phyloP scores from a whole-genome alignment of 2,888 invertebrate species.

The Synanthedon myopaeformis region DNA sequence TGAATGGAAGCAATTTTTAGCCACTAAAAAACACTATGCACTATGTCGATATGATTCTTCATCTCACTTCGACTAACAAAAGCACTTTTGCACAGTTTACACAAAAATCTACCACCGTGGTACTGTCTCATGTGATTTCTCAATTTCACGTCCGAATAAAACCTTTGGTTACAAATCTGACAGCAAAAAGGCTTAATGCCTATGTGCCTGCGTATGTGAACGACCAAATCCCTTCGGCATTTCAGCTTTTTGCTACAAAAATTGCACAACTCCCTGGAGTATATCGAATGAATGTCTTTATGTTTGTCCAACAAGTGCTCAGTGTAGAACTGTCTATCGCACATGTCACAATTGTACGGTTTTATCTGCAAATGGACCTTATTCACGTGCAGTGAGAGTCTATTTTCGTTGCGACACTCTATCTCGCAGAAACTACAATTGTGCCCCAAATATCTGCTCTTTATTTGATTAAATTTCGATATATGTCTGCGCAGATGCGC shows the following conservation, averaged over 20 bases:
- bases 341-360: slow-evolving; percentile 57
- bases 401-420: slow-evolving; percentile 38
- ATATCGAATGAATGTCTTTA: slow-evolving; percentile 38
- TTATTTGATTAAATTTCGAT: slow-evolving; percentile 22
- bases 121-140: slow-evolving; percentile 34
- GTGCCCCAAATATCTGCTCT: slow-evolving; percentile 15
- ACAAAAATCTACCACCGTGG: slow-evolving; percentile 47
- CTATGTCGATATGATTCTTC: slow-evolving; percentile 32
- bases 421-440: slow-evolving; percentile 58
- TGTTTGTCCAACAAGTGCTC: slow-evolving; percentile 43
- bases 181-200: slow-evolving; percentile 44
- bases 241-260: slow-evolving; percentile 45
- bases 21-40: slow-evolving; percentile 14
- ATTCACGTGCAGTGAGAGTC: slow-evolving; percentile 51
- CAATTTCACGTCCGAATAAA: slow-evolving; percentile 34
- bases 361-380: slow-evolving; percentile 57
- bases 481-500: slow-evolving; percentile 42
- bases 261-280: slow-evolving; percentile 34
- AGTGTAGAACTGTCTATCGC: slow-evolving; percentile 49
- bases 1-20: neutral
- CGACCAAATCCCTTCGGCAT: slow-evolving; percentile 40
- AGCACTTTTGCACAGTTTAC: slow-evolving; percentile 41
- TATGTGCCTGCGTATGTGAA: slow-evolving; percentile 53
- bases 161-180: slow-evolving; percentile 35
- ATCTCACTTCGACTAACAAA: slow-evolving; percentile 32